These are phyloP conservation scores for Diplodus sargus DNA, from an alignment of 2,797 vertebrate species.

Conservation along the genomic window DNA sequence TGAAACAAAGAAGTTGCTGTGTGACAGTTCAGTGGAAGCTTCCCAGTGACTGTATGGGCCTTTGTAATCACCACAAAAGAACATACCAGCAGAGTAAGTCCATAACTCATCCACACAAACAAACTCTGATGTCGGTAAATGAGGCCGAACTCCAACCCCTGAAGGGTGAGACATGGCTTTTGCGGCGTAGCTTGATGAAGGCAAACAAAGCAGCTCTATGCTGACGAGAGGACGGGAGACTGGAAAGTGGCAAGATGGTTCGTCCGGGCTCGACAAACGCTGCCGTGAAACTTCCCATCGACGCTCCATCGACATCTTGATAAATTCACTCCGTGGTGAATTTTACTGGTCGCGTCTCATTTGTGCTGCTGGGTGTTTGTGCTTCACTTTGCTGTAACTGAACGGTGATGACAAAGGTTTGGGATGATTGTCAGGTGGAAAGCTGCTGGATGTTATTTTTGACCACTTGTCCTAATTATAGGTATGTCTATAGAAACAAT, in stretches of 20 bases:
- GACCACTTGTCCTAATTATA: slow-evolving; percentile 22
- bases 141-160: slow-evolving; percentile 77
- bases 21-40: slow-evolving; percentile 71
- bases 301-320: slow-evolving; percentile 15
- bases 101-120: slow-evolving; percentile 86
- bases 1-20: slow-evolving; percentile 75
- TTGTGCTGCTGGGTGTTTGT: slow-evolving; percentile 38
- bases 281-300: slow-evolving; percentile 17
- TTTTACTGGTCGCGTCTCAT: slow-evolving; percentile 27
- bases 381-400: slow-evolving; percentile 26
- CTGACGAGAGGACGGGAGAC: slow-evolving; percentile 52
- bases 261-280: not conserved
- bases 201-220: slow-evolving; percentile 75
- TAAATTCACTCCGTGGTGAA: slow-evolving; percentile 13
- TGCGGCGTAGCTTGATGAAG: slow-evolving; percentile 74
- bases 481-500: not conserved
- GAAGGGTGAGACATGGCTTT: slow-evolving; percentile 72
- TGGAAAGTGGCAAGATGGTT: slow-evolving; percentile 33
- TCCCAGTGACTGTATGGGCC: slow-evolving; percentile 67
- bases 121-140: slow-evolving; percentile 85
- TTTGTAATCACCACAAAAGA: slow-evolving; percentile 85
- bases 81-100: slow-evolving; percentile 82
- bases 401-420: slow-evolving; percentile 24
- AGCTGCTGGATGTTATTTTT: slow-evolving; percentile 32
- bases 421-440: slow-evolving; percentile 7